Base-by-base conservation (phyloP, 2,113 vertebrate species). In the Mohoua ochrocephala region DNA sequence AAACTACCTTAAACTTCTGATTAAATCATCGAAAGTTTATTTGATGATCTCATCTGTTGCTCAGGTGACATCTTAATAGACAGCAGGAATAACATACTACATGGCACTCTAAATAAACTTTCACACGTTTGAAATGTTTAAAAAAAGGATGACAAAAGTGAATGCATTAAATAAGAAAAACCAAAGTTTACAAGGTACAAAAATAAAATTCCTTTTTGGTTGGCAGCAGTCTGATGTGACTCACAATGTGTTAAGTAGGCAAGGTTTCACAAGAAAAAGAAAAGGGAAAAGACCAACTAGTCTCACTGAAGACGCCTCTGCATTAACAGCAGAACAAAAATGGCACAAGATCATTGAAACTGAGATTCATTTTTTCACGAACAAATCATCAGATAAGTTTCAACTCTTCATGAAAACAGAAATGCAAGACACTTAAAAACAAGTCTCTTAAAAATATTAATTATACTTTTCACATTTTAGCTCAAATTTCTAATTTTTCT, bases 301-400 rank as follows among this genome's bases (percentile, higher is more conserved):
- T 93, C 85, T 88, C 83, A 94, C 91, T 84, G 88, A 92, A 93
- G 64, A 75, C 6, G 8, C 79, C 92, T 84, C 94, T 95, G 94
- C 95, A 70, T 27, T 88, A 93, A 69, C 49, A 83, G 71, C 23
- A 88, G 85, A 92, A 83, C 70, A 57, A 93, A 85, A 93, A 80
- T 15, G 42, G 70, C 59, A 80, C 50, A 84, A 87, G 78, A 76
- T 77, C 39, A 86, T 11, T 77, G 59, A 88, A 91, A 91, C 5
- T 6, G 11, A 82, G 54, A 93, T 91, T 76, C 18, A 39, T 47
- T 77, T 84, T 74, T 47, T 70, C 57, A 80, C 77, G 19, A 69
- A 80, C 61, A 86, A 77, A 80, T 79, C 75, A 92, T 49, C 20
- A 85, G 67, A 8, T 31, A 82, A 82, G 37, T 79, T 94, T 92